Evolutionary conservation across 2,797 vertebrate species (phyloP), one percentile per base, ranked within the genome.

Genomic region (Decapterus maruadsi): DNA sequence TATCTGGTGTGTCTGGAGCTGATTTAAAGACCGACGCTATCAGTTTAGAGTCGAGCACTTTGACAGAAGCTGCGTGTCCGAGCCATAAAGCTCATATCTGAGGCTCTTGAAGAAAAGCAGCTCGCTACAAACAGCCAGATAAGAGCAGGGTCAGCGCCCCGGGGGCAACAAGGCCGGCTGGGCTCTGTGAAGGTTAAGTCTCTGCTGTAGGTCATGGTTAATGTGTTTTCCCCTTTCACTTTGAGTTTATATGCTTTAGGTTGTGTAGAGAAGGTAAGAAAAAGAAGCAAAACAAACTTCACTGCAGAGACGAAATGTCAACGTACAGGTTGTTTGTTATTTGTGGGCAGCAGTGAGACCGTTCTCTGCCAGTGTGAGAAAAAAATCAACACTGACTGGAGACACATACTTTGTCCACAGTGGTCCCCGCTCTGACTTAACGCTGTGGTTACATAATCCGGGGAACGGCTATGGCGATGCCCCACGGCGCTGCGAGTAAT

Each of bases 151-250:
- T 76, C 74, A 45, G 6, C 50, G 40, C 53, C 42, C 2, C 31
- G 46, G 72, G 75, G 75, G 75, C 58, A 16, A 10, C 51, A 22
- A 6, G 54, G 19, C 72, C 12, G 38, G 17, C 60, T n/a, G 58
- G 57, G 54, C 51, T 53, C 51, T 62, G 54, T 50, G 45, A 57
- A 48, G 77, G 70, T 80, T 31, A 58, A 67, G 66, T 79, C 72
- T 72, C 29, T 16, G 77, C 62, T 83, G 79, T 29, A 68, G 78
- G 71, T 82, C 78, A 62, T 77, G 20, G 54, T 66, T 54, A 51
- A 60, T 36, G 16, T 66, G 64, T 62, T 59, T 40, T 74, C 51
- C 54, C 54, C 58, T 67, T 19, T 66, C 62, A 54, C 12, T 13
- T 10, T n/a, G 64, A 48, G 67, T 68, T 83, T 68, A 31, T 40